Base-by-base conservation (phyloP, 2,888 invertebrate species). In the Automeris io region DNA sequence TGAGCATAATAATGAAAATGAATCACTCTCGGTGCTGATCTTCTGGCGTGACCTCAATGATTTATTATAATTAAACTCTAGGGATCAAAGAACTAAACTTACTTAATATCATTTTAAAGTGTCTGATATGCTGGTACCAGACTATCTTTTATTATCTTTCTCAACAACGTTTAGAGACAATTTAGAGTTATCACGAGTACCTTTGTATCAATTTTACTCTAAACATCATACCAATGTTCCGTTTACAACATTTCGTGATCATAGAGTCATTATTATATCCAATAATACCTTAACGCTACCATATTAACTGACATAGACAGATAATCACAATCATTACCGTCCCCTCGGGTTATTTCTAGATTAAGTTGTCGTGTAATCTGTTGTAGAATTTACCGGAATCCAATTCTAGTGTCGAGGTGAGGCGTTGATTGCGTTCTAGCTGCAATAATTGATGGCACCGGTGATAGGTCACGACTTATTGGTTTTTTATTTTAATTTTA, bases 351-450 rank as follows among this genome's bases (percentile, higher is more conserved):
- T 42, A 40, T 41, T 46, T 45, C 43, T 45, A 33, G 37, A 40
- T 39, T 32, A 37, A 34, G 33, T 39, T 40, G 36, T 50, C 40
- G 33, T 35, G 37, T 38, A 40, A 46, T 45, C 40, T 44, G 24
- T 47, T 39, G 47, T 47, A 43, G 42, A 44, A 42, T 47, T 54
- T 34, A 33, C 26, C 21, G 44, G 49, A 63, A 66, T 58, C 43
- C 52, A 59, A 57, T 64, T 50, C 51, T 49, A 46, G 37, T 45
- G 40, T 42, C 39, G 43, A 45, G 33, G 35, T 36, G 35, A 44
- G 35, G 46, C 43, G 50, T 44, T 57, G 57, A 62, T 62, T 57
- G 53, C 53, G 48, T 57, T 54, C 49, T 45, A 40, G 18, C 35
- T 41, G 26, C 32, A 33, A 24, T 26, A 26, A 33, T 34, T 42